Conservation (phyloP, 2,797 vertebrate genomes). For the Carapus acus region DNA sequence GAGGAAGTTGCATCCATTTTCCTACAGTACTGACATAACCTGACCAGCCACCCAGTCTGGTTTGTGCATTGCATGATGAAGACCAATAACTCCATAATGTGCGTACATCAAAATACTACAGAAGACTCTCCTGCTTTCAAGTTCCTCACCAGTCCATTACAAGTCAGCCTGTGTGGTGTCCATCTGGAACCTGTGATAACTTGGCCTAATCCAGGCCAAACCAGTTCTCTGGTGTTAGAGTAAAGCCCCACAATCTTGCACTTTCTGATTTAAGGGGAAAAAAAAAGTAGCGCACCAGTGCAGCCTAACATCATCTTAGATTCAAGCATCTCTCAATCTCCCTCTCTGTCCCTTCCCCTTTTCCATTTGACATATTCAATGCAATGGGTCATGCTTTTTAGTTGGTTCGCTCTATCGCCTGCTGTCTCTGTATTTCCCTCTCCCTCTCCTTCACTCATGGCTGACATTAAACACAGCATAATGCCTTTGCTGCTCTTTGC, state of each 20-base stretch:
- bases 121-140: conserved; percentile 65
- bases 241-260: conserved; percentile 57
- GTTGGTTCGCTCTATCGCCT: too few species aligned
- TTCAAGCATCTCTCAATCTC: conserved; percentile 35
- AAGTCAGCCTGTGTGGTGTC: conserved; percentile 55
- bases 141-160: conserved; percentile 54
- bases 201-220: conserved; percentile 63
- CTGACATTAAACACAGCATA: conserved; percentile 60
- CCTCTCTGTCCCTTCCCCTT: conserved; percentile 41
- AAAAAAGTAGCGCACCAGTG: conserved; percentile 36
- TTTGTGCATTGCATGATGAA: conserved; percentile 61
- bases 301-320: conserved; percentile 53
- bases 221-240: conserved; percentile 64
- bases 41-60: too few species aligned
- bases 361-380: conserved; percentile 3
- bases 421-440: neutral
- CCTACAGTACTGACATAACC: too few species aligned
- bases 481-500: conserved; percentile 46
- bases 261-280: conserved; percentile 56
- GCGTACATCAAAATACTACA: conserved; percentile 60
- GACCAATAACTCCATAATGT: conserved; percentile 62
- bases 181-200: conserved; percentile 70
- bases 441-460: conserved; percentile 21
- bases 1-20: conserved; percentile 34
- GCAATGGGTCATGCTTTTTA: conserved; percentile 15